Evolutionary conservation across 23 tunicate species (phyloP).

Genomic region (Trididemnum miniatum): DNA sequence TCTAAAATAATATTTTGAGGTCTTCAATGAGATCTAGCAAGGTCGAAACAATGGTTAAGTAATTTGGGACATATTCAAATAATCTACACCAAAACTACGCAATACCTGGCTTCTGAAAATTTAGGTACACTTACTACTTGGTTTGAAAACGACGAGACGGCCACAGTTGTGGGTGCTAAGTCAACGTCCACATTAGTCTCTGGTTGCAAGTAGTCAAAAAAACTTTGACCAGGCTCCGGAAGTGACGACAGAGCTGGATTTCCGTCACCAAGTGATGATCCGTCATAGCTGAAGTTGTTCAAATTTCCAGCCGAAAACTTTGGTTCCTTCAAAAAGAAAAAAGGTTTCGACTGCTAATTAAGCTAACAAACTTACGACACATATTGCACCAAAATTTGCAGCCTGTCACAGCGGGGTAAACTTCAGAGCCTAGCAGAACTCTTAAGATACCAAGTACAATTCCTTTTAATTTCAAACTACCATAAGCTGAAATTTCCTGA

Average conservation of each 20-base stretch:
- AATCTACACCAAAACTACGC: no score
- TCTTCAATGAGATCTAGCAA: no score
- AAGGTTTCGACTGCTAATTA: neutral
- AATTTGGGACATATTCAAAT: no score
- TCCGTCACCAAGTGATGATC: neutral
- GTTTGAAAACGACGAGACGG: neutral
- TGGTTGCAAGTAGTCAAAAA: conserved; percentile 35
- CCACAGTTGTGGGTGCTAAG: neutral
- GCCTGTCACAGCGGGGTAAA: no score
- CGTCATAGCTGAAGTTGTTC: conserved; percentile 12
- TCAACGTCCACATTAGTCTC: neutral
- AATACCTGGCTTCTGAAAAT: no score
- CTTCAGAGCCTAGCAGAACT: no score
- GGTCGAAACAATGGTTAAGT: no score
- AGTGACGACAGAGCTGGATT: conserved; percentile 5
- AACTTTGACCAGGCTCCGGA: conserved; percentile 54
- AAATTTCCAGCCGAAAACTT: neutral
- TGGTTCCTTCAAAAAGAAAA: conserved; percentile 16
- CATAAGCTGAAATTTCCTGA: no score
- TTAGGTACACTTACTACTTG: neutral
- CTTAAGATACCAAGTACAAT: no score
- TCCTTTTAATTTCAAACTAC: no score
- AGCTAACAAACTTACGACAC: neutral
- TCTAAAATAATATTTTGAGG: no score
- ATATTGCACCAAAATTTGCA: neutral